Percentiles rank a stretch among this genome's conserved stretches.
These are phyloP conservation scores for Apistogramma diplotaenia DNA, from an alignment of 2,113 vertebrate genomes.

Conservation along the genomic window DNA sequence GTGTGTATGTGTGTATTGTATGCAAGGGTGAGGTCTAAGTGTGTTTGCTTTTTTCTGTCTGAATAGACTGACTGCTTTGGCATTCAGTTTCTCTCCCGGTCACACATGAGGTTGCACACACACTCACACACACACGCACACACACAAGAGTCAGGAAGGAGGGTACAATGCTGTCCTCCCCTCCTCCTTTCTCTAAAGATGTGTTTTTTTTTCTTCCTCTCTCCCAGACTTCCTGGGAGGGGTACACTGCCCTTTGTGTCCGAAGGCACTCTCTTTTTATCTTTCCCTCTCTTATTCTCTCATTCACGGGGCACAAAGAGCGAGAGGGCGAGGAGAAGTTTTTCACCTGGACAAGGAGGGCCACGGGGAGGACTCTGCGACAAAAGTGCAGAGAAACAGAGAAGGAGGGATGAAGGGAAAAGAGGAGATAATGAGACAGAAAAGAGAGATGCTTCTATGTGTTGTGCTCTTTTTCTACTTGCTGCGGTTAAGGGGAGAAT, in stretches of 20 bases:
- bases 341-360: slow-evolving; percentile 78
- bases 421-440: slow-evolving; percentile 44
- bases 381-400: slow-evolving; percentile 54
- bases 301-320: slow-evolving; percentile 71
- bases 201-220: slow-evolving; percentile 64
- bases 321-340: slow-evolving; percentile 61
- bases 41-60: slow-evolving; percentile 62
- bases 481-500: slow-evolving; percentile 62
- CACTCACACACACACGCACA: neutral
- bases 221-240: slow-evolving; percentile 79
- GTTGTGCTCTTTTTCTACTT: slow-evolving; percentile 54
- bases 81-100: slow-evolving; percentile 63
- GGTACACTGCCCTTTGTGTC: slow-evolving; percentile 75
- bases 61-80: slow-evolving; percentile 65
- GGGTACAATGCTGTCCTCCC: slow-evolving; percentile 75
- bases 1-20: slow-evolving; percentile 33
- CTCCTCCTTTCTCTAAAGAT: slow-evolving; percentile 74
- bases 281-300: slow-evolving; percentile 68
- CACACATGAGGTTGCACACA: slow-evolving; percentile 53
- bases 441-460: slow-evolving; percentile 58
- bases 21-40: slow-evolving; percentile 60
- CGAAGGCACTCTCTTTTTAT: slow-evolving; percentile 73
- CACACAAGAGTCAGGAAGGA: slow-evolving; percentile 75
- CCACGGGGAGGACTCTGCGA: slow-evolving; percentile 51
- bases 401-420: slow-evolving; percentile 31